These are phyloP conservation scores for Musca domestica DNA, from an alignment of 1,140 invertebrate genomes.

Conservation along the genomic window DNA sequence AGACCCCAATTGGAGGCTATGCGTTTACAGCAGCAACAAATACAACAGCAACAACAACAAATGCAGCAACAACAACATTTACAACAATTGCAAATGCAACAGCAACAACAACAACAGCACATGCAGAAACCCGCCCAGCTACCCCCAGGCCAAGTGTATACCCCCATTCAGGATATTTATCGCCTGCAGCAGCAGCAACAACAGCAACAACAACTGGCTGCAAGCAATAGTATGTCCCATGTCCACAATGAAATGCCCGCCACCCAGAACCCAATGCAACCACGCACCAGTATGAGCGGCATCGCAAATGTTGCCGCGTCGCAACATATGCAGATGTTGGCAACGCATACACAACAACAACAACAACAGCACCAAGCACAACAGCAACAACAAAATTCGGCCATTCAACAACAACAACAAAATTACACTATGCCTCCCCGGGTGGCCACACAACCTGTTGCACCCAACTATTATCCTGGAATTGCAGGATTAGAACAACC, in stretches of 20 bases:
- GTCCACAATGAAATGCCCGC: conserved; percentile 14
- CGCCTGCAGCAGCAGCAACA: conserved; percentile 33
- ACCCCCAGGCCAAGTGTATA: conserved; percentile 26
- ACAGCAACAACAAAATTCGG: conserved; percentile 34
- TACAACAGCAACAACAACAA: conserved; percentile 35
- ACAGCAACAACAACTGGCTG: conserved; percentile 23
- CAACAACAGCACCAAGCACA: conserved; percentile 40
- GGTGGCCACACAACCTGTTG: conserved; percentile 43
- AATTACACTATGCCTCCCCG: conserved; percentile 40
- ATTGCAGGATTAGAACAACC: conserved; percentile 27
- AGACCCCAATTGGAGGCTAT: conserved; percentile 28
- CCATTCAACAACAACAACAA: conserved; percentile 17
- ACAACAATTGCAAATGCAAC: conserved; percentile 5
- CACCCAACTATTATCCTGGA: conserved; percentile 42
- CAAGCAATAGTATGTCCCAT: conserved; percentile 10
- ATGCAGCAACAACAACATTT: conserved; percentile 31
- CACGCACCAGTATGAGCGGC: conserved; percentile 46
- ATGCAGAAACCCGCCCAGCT: conserved; percentile 7
- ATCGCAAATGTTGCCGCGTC: conserved; percentile 33
- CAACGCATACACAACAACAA: conserved; percentile 25
- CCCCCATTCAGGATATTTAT: conserved; percentile 34
- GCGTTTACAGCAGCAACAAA: conserved; percentile 28
- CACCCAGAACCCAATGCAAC: background rate
- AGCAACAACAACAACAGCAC: conserved; percentile 26
- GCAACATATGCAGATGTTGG: conserved; percentile 34